Conservation (phyloP, 2,113 vertebrate species). For the Pachycephala philippinensis region DNA sequence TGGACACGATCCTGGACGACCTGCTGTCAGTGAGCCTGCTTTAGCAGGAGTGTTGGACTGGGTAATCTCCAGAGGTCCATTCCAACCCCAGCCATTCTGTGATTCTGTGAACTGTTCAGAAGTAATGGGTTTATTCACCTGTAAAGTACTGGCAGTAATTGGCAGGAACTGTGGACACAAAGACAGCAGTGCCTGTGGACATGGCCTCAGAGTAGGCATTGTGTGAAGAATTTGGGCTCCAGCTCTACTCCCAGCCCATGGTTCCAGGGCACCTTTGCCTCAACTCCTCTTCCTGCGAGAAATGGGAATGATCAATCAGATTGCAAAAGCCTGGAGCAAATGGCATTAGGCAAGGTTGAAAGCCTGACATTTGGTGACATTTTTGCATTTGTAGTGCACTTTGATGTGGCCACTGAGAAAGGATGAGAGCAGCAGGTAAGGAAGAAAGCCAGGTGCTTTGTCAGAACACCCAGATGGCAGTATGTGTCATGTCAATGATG, state of each 20-base stretch:
- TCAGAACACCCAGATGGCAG: not conserved
- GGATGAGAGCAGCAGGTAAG: not conserved
- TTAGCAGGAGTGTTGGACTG: not conserved
- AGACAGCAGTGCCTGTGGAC: not conserved
- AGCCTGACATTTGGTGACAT: not conserved
- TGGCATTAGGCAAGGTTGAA: not conserved
- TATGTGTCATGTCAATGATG: not conserved
- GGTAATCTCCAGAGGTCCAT: not conserved
- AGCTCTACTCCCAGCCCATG: not conserved
- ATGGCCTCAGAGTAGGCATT: not conserved
- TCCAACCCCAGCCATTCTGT: not conserved
- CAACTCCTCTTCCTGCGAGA: not conserved
- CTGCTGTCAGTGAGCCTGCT: not conserved
- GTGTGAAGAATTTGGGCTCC: not conserved
- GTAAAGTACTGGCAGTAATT: not conserved
- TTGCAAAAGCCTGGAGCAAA: not conserved
- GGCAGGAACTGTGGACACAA: not conserved
- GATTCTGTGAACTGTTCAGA: not conserved
- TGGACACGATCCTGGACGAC: too few relatives aligned
- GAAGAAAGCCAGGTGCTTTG: not conserved
- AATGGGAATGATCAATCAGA: not conserved
- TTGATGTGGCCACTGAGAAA: not conserved
- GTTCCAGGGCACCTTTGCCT: rapidly evolving
- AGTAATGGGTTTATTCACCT: not conserved
- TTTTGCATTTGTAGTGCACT: not conserved